phyloP scores from a whole-genome alignment of 1,140 invertebrate genomes.

The Dermatophagoides farinae region DNA sequence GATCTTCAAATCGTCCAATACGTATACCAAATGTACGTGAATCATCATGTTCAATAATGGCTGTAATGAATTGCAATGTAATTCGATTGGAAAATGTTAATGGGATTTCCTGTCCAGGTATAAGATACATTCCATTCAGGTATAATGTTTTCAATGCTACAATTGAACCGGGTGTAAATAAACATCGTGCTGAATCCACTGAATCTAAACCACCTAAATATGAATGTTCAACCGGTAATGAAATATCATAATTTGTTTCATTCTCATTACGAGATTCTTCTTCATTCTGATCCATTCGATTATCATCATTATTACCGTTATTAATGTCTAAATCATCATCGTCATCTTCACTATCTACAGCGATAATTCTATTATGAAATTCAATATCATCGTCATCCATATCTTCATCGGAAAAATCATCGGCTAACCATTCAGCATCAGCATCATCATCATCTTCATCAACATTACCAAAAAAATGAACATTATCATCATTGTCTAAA shows the following conservation, averaged over 20 bases:
- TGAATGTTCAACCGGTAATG: conserved; percentile 26
- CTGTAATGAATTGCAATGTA: conserved; percentile 32
- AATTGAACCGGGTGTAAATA: conserved; percentile 33
- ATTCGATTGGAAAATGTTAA: conserved; percentile 37
- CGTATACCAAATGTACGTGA: conserved; percentile 36
- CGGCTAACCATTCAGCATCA: background rate
- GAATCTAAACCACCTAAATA: conserved; percentile 41
- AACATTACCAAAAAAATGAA: background rate
- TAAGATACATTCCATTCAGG: conserved; percentile 36
- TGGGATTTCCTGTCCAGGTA: conserved; percentile 50
- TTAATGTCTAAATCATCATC: background rate
- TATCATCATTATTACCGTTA: background rate
- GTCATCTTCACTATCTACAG: background rate
- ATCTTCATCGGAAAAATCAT: background rate
- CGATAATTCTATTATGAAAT: background rate
- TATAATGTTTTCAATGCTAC: conserved; percentile 37
- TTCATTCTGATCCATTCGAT: background rate
- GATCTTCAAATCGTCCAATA: background rate
- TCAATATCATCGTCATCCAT: background rate
- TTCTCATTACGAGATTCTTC: background rate
- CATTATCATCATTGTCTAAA: background rate
- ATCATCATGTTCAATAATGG: conserved; percentile 32
- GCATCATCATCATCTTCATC: background rate
- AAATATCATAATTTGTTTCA: conserved; percentile 19
- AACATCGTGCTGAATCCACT: conserved; percentile 37